phyloP scores from a whole-genome alignment of 2,888 invertebrate genomes.

The Coleophora deauratella region DNA sequence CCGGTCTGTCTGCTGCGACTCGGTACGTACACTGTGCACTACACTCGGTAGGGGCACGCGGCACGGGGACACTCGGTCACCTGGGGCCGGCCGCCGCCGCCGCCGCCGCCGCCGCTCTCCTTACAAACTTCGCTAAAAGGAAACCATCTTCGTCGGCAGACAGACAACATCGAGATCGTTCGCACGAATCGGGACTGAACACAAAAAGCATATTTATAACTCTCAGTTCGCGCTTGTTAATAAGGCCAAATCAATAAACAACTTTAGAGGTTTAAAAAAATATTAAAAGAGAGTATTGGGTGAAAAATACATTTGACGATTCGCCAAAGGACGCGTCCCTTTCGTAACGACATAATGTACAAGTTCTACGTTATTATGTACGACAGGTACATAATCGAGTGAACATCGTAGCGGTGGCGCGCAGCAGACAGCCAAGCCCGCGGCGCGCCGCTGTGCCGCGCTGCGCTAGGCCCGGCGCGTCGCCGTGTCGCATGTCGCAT shows the following conservation, averaged over 20 bases:
- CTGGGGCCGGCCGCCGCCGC: conserved; percentile 1
- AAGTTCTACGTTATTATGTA: conserved; percentile 46
- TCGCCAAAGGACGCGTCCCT: conserved; percentile 49
- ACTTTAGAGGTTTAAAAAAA: conserved; percentile 58
- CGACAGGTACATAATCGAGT: conserved; percentile 55
- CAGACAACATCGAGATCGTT: conserved; percentile 40
- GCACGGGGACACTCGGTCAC: conserved; percentile 21
- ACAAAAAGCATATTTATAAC: conserved; percentile 58
- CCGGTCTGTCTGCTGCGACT: too few relatives aligned
- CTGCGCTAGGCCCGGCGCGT: too few relatives aligned
- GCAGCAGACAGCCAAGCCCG: conserved; percentile 67
- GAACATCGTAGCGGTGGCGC: conserved; percentile 73
- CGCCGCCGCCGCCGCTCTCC: conserved; percentile 15
- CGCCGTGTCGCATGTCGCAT: conserved; percentile 29
- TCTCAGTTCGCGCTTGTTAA: conserved; percentile 51
- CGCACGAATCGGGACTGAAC: conserved; percentile 53
- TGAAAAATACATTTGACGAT: conserved; percentile 71
- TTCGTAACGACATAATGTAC: conserved; percentile 48
- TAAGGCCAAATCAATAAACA: conserved; percentile 57
- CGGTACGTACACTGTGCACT: conserved; percentile 9
- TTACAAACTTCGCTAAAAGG: conserved; percentile 28
- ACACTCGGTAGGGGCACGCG: conserved; percentile 13
- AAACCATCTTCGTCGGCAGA: conserved; percentile 26
- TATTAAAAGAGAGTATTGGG: conserved; percentile 66
- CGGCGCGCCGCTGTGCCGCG: conserved; percentile 48